Base-by-base conservation (phyloP, 2,888 invertebrate species). In the Pammene fasciana region DNA sequence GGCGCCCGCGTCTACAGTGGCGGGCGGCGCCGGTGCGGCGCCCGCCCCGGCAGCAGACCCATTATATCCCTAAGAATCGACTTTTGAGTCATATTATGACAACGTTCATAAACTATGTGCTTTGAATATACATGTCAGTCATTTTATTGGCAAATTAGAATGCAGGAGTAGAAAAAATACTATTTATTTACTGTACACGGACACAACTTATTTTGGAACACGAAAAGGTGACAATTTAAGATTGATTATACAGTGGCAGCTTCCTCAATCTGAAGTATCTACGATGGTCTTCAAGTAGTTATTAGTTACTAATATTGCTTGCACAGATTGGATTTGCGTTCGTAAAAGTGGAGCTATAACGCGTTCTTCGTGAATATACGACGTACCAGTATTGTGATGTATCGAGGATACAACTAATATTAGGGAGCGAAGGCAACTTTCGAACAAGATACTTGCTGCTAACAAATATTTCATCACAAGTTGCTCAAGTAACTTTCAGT, bases 301-400 rank as follows among this genome's bases (percentile, higher is more conserved):
- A 9, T 52, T 26, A 11, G 11, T 16, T 52, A 46, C n/a, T 8
- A 5, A 13, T 18, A 26, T 13, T 8, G 10, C 34, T 13, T 54
- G 16, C 9, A 11, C 13, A 76, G 70, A 73, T 74, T 50, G 16
- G 68, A 71, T 66, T 72, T 38, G 64, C 57, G 68, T 68, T 68
- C 45, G 59, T 52, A 43, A 13, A 45, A 45, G 45, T 45, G 38
- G 16, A 11, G 10, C 38, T 46, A 45, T 54, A 43, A 55, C 56
- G 50, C 43, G n/a, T 18, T 66, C 72, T 77, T 76, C 73, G 72
- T 74, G 75, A 75, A 76, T 78, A 79, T 82, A 81, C 75, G 78
- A 79, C 78, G 34, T 46, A 62, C 46, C 57, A 68, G 57, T 59
- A 68, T 65, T 65, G 57, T 68, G 54, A 68, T 68, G 59, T 70